Percentiles rank a stretch among this genome's conserved stretches.
Conservation (phyloP, 2,797 vertebrate genomes). For the Adelosebastes latens region DNA sequence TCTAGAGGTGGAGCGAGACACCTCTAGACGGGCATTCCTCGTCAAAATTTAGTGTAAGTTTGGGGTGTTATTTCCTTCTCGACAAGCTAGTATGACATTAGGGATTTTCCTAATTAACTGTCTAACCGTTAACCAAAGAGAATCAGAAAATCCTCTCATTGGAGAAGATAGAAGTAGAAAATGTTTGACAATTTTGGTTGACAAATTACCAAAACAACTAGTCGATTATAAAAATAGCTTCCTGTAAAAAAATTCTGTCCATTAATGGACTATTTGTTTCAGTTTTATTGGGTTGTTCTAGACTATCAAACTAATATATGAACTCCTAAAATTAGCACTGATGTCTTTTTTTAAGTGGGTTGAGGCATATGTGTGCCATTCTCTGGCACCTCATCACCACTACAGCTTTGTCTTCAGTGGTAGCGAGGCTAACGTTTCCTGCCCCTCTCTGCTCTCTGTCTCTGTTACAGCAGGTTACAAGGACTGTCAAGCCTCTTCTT, state of each 20-base stretch:
- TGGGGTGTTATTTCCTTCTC: too few species aligned
- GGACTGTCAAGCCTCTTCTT: slow-evolving; percentile 35
- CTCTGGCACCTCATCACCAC: not conserved
- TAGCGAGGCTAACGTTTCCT: not conserved
- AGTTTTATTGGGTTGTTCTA: not conserved
- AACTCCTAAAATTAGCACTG: not conserved
- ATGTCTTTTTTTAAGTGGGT: not conserved
- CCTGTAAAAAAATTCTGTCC: not conserved
- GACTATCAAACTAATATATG: not conserved
- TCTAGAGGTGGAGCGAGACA: too few species aligned
- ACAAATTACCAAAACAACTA: not conserved
- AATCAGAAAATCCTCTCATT: not conserved
- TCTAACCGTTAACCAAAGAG: too few species aligned
- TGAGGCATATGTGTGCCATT: not conserved
- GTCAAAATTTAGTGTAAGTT: too few species aligned
- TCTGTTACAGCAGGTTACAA: slow-evolving; percentile 18
- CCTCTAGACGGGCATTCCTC: too few species aligned
- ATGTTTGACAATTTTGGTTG: not conserved
- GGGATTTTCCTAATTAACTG: too few species aligned
- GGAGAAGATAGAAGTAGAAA: not conserved
- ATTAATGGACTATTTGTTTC: not conserved
- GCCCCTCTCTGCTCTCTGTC: not conserved
- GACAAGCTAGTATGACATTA: too few species aligned
- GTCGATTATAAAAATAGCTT: not conserved
- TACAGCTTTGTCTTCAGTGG: not conserved